phyloP scores from a whole-genome alignment of 1,140 invertebrate species.

The Steinernema khuongi region DNA sequence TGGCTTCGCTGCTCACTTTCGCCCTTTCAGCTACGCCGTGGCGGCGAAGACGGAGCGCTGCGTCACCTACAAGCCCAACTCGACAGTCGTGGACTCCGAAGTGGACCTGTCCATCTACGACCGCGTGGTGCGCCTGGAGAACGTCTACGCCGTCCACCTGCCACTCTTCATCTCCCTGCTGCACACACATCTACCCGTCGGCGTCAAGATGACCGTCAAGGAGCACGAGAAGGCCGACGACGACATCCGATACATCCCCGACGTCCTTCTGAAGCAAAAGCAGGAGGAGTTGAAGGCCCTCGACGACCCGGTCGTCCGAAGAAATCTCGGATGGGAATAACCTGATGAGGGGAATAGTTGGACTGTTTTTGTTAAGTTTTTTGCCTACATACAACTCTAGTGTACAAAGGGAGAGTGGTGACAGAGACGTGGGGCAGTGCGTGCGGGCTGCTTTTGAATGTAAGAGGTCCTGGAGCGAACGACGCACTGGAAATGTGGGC shows the following conservation, averaged over 20 bases:
- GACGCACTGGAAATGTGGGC: neutral
- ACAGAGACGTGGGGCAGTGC: too few relatives aligned
- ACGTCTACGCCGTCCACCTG: conserved; percentile 48
- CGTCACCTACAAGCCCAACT: conserved; percentile 47
- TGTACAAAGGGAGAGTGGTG: too few relatives aligned
- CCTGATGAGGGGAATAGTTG: neutral
- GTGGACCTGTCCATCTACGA: conserved; percentile 48
- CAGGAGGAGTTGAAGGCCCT: conserved; percentile 54
- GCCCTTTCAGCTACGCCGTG: conserved; percentile 54
- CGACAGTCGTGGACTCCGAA: conserved; percentile 44
- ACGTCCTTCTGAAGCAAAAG: conserved; percentile 48
- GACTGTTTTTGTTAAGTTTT: neutral
- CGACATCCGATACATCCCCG: conserved; percentile 54
- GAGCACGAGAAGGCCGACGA: conserved; percentile 53
- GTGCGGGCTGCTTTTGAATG: neutral
- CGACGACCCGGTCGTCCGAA: conserved; percentile 49
- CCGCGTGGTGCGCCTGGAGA: conserved; percentile 40
- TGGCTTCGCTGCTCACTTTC: too few relatives aligned
- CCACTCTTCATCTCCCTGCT: conserved; percentile 48
- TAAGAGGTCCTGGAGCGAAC: neutral
- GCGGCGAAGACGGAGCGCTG: conserved; percentile 44
- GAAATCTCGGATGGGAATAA: conserved; percentile 55
- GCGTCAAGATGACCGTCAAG: conserved; percentile 53
- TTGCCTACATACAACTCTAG: neutral
- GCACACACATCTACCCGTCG: conserved; percentile 49